Evolutionary conservation across 2,888 invertebrate species (phyloP).

Genomic region (Drosophila falleni): DNA sequence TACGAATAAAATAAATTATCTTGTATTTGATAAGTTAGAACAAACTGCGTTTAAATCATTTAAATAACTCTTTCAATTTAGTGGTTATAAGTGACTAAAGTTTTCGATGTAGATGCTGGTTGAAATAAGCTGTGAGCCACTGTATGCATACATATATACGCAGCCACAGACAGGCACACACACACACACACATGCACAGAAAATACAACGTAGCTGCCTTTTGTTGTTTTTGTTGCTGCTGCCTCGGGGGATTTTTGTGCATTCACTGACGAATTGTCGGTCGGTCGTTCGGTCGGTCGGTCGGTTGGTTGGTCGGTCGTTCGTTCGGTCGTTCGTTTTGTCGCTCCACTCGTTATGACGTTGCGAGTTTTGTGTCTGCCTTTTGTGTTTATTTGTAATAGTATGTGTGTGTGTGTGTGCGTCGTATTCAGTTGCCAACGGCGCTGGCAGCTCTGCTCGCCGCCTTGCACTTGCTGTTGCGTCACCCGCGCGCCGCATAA

Average conservation of each 20-base stretch:
- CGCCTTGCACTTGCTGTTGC: constrained; percentile 78
- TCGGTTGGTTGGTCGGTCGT: constrained; percentile 24
- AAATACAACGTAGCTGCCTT: constrained; percentile 28
- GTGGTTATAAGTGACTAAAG: no score
- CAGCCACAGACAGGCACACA: constrained; percentile 27
- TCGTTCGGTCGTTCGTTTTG: constrained; percentile 46
- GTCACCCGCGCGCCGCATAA: constrained; percentile 68
- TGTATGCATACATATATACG: constrained; percentile 3
- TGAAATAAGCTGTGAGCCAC: no score
- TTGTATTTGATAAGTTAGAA: no score
- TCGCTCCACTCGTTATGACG: constrained; percentile 71
- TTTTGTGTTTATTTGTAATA: constrained; percentile 19
- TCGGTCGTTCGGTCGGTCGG: constrained; percentile 15
- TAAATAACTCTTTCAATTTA: no score
- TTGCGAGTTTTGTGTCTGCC: constrained; percentile 74
- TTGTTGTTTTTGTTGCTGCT: constrained; percentile 35
- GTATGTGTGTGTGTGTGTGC: constrained; percentile 29
- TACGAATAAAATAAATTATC: no score
- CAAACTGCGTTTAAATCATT: no score
- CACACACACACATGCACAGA: constrained; percentile 5
- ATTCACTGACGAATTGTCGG: constrained; percentile 44
- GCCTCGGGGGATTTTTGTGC: constrained; percentile 67
- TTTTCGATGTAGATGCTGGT: no score
- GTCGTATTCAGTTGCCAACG: constrained; percentile 72
- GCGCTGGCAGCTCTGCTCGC: constrained; percentile 57